Evolutionary conservation across 2,113 vertebrate genomes (phyloP), one percentile per base, ranked within the genome.

Genomic region (Nothocercus julius): DNA sequence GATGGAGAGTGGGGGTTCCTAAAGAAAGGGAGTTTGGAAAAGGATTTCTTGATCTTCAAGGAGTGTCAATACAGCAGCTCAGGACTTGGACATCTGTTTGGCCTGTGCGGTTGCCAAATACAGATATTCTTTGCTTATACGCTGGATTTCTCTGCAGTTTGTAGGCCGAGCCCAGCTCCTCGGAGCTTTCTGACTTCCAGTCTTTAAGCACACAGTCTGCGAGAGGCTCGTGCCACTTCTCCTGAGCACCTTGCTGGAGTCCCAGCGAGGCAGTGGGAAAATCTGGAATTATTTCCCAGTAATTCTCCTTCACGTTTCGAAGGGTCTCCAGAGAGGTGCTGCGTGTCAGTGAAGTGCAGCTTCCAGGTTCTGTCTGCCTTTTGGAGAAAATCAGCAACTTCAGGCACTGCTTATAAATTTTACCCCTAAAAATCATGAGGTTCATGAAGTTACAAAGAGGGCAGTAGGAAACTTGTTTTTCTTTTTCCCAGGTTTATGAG

Each of bases 21-120:
- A 14, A n/a, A 53, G 24, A 28, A 34, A 0, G 0, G 38, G 61
- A 53, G 4, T 88, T 83, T 81, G 47, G 73, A 73, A 59, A 13
- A 1, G 8, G 28, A 2, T 62, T 85, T 75, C 38, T 67, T 82
- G 51, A 61, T 4, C 38, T 66, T 53, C 5, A n/a, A 27, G 85
- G 51, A 63, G 24, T 0, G 0, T 32, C 45, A 30, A 11, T 2
- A 0, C 1, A 4, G 49, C 15, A 2, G 63, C 91, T 88, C 56
- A 20, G 64, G 10, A 5, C 59, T 74, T 67, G 70, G 72, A 87
- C 69, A 30, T 84, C 64, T 90, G 38, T 14, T 78, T 7, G 1
- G 30, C 42, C 68, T 0, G 0, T 61, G 14, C 79, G 84, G 45
- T 32, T 93, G 93, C 83, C 83, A 56, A 62, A 86, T 58, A 62